A percentile compares a stretch with the other conserved stretches of the same genome.
phyloP scores from a whole-genome alignment of 2,888 invertebrate species.

The Dasysyrphus albostriatus region DNA sequence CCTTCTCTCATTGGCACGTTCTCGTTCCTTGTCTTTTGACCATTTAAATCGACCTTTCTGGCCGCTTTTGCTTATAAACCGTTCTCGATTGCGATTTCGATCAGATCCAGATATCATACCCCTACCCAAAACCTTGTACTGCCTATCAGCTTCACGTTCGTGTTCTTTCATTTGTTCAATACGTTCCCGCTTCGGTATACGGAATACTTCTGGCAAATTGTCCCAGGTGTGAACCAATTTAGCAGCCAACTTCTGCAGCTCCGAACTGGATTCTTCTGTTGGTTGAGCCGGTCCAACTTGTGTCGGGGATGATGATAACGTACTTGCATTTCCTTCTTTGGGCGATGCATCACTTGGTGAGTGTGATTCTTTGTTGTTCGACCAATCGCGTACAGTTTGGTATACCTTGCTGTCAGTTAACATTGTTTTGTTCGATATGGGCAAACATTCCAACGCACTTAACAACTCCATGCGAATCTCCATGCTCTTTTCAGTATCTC shows the following conservation, averaged over 20 bases:
- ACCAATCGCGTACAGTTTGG: conserved; percentile 93
- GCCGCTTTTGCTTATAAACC: conserved; percentile 56
- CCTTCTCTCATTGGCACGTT: conserved; percentile 52
- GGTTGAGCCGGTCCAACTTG: background rate
- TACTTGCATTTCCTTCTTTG: conserved; percentile 34
- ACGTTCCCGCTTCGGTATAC: conserved; percentile 96
- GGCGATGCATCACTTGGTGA: conserved; percentile 76
- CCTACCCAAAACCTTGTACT: conserved; percentile 80
- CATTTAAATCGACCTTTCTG: conserved; percentile 67
- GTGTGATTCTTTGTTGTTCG: conserved; percentile 81
- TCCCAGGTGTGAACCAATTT: conserved; percentile 81
- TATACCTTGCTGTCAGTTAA: conserved; percentile 96
- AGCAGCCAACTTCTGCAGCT: conserved; percentile 79
- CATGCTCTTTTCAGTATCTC: conserved; percentile 78
- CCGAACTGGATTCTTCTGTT: conserved; percentile 23
- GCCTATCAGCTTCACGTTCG: conserved; percentile 93
- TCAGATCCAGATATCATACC: conserved; percentile 31
- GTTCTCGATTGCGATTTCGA: conserved; percentile 39
- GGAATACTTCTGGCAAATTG: conserved; percentile 86
- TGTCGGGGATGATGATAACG: background rate
- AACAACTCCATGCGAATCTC: conserved; percentile 89
- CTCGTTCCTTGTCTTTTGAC: conserved; percentile 47
- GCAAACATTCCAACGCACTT: conserved; percentile 92
- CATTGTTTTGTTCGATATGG: conserved; percentile 96
- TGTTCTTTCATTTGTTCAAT: conserved; percentile 98